Evolutionary conservation across 2,797 vertebrate genomes (phyloP), one percentile per base, ranked within the genome.

Genomic region (Pitangus sulphuratus): DNA sequence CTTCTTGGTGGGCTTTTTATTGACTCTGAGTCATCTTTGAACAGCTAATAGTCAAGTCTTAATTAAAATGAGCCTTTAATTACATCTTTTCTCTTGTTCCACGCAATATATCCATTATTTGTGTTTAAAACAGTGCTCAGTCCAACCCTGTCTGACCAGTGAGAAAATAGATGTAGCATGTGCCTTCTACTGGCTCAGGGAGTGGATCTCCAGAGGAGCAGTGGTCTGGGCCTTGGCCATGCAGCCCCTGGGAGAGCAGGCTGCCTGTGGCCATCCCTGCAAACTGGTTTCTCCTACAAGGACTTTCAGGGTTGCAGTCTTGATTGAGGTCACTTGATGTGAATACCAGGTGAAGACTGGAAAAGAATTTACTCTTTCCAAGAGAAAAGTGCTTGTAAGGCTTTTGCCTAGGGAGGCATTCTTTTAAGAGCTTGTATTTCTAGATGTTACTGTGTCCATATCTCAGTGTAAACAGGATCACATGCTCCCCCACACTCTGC

Each of bases 41-140:
- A 60, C 31, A 56, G 39, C 56, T 87, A 58, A 39, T 88, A 84
- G 44, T 58, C 25, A 76, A 84, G 39, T 54, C 47, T 90, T 93
- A 86, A 79, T 89, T 81, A 81, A 91, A 89, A 86, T 56, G 80
- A 96, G 44, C 56, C 74, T 95, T 86, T 84, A 66, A 79, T 84
- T 89, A 58, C 65, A 33, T 93, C 33, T 88, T 79, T 6, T 51
- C 31, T 83, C 50, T 81, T 75, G 11, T 74, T 48, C 69, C 62
- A 20, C 42, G 54, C 61, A 62, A n/a, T 62, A 33, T 51, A 69
- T 57, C 45, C 0, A 0, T 57, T 47, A 30, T 24, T 85, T 87
- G 31, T 79, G 54, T 81, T 91, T 74, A 56, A 48, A 40, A 37
- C 8, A 48, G 17, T 15, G 26, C 58, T 92, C 44, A 51, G 64